Evolutionary conservation across 2,888 invertebrate genomes (phyloP), one percentile per base, ranked within the genome.

Genomic region (Campoplex nolae): DNA sequence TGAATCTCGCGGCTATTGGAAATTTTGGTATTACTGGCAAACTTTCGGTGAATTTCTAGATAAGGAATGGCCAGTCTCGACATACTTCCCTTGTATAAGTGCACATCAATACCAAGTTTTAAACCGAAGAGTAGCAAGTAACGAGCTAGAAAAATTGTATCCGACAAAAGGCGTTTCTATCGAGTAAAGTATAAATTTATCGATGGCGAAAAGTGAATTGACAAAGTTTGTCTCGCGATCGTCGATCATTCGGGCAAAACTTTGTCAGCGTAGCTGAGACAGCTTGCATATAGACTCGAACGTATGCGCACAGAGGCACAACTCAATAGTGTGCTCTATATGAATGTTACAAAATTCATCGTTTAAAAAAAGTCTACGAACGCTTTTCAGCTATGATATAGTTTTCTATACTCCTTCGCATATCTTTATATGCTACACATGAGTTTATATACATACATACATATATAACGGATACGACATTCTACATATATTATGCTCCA

Each of bases 171-270:
- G n/a, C 45, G 18, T 38, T 58, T 56, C 67, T 81, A 73, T 77
- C 67, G 68, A 56, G 42, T 32, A 58, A 78, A 68, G 82, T 78
- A 58, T 42, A 85, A 83, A 82, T 83, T 75, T 80, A 83, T 83
- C 67, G 76, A 76, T 71, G 58, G 68, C 70, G 67, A 86, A 86
- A 75, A 71, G 76, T 83, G 75, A 83, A 85, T 83, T 65, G 78
- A 78, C 82, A 74, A 83, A 78, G 78, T 79, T 78, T 70, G 16
- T 28, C 67, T 51, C 32, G 45, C 54, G 70, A 83, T 85, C 85
- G 78, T 83, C 82, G 82, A 83, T 85, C 85, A 79, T 83, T 85
- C 62, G 28, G 54, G 8, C n/a, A 62, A 75, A 85, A 83, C 51
- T 83, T 83, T 70, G 78, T 85, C 74, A 83, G 74, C 58, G 78